Base-by-base conservation (phyloP, 2,888 invertebrate genomes). In the Fabriciana adippe region DNA sequence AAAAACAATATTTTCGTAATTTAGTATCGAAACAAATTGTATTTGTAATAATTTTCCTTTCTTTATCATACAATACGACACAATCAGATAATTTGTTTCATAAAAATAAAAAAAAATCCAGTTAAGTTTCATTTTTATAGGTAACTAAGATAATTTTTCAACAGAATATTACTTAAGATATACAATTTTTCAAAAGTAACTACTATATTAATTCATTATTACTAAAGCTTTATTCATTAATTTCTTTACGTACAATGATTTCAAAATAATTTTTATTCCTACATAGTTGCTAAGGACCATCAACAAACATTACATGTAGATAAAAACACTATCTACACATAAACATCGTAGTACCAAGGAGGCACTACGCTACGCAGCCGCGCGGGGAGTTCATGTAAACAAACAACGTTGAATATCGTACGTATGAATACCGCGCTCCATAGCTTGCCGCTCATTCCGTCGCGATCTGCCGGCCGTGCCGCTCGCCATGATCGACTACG, bases 401-500 rank as follows among this genome's bases (percentile, higher is more conserved):
- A 90, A 89, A 88, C 84, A 81, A 81, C 75, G 73, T 53, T 75
- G 79, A 77, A 76, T 80, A 78, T 76, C 75, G 80, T 78, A 77
- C n/a, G 81, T 78, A 81, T 84, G 82, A 79, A 76, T 76, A 74
- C 83, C 80, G 77, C 73, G 75, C 73, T 76, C 79, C 72, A 67
- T 66, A 79, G 76, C 75, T 75, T 74, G 78, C 78, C 73, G 77
- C 72, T 70, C 80, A 79, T 74, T 80, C 81, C 75, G 78, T 73
- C 76, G 76, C 77, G 77, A 75, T 75, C 76, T 77, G 74, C 78
- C 76, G 85, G 87, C 85, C 83, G 60, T 35, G 60, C 50, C 86
- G 87, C 77, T 77, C 60, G 80, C 79, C 76, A 91, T 92, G 91
- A 87, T 91, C 74, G 91, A 90, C 75, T 86, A 87, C 87, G 89